Percentiles rank a stretch among this genome's conserved stretches.
These are phyloP conservation scores for Drosophila antonietae DNA, from an alignment of 2,888 invertebrate genomes.

Conservation along the genomic window DNA sequence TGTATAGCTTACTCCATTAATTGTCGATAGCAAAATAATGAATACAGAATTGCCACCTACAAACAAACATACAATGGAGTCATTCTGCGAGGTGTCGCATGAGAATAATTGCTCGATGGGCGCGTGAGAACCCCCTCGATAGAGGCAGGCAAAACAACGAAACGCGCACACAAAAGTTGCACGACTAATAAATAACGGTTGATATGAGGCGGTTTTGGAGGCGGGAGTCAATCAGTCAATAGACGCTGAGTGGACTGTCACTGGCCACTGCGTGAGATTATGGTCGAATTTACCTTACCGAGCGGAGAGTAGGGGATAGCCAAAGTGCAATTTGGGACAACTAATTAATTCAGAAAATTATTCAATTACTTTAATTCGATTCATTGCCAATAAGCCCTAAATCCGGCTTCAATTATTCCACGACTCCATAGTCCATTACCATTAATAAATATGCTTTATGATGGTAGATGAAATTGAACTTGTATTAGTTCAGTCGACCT, in stretches of 20 bases:
- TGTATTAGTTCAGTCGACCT: background rate
- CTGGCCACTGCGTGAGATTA: conserved; percentile 1
- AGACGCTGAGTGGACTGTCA: background rate
- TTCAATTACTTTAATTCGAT: conserved; percentile 5
- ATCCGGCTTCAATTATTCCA: background rate
- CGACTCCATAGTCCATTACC: too few relatives aligned
- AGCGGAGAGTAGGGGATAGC: background rate
- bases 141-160: conserved; percentile 5
- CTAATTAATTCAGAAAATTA: conserved; percentile 1
- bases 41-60: conserved; percentile 1
- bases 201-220: conserved; percentile 11
- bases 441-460: background rate
- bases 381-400: too few relatives aligned
- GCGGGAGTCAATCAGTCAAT: conserved; percentile 43
- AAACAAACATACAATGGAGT: conserved; percentile 13
- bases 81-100: conserved; percentile 49
- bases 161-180: conserved; percentile 42
- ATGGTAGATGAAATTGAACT: background rate
- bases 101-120: conserved; percentile 50
- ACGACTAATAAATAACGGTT: conserved; percentile 53
- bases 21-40: conserved; percentile 25
- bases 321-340: background rate
- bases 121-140: conserved; percentile 20
- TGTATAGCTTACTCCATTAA: background rate
- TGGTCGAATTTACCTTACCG: conserved; percentile 8